phyloP scores from a whole-genome alignment of 2,797 vertebrate genomes.

The Epinephelus awoara region DNA sequence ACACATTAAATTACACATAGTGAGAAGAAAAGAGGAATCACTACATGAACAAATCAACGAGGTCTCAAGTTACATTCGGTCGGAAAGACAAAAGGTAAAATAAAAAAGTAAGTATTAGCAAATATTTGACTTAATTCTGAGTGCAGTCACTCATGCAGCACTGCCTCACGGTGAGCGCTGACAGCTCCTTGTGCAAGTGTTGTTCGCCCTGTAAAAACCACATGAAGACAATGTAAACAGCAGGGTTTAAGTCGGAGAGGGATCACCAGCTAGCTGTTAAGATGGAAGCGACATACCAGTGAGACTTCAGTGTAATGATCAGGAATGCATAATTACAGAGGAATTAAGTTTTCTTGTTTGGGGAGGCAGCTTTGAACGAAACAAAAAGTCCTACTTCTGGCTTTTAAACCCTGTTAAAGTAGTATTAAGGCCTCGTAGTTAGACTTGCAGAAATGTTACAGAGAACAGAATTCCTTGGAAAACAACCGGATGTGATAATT shows the following conservation, averaged over 20 bases:
- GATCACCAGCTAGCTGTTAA: conserved; percentile 49
- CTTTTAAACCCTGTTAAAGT: conserved; percentile 70
- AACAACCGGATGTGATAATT: conserved; percentile 42
- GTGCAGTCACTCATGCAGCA: conserved; percentile 35
- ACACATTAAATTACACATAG: conserved; percentile 50
- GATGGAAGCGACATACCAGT: conserved; percentile 35
- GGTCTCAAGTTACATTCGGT: conserved; percentile 62
- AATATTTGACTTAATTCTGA: conserved; percentile 24
- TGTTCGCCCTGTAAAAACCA: conserved; percentile 25
- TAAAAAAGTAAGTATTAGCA: conserved; percentile 25
- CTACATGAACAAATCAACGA: conserved; percentile 53
- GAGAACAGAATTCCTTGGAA: conserved; percentile 44
- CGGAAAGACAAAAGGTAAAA: conserved; percentile 49
- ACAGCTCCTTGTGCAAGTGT: conserved; percentile 48
- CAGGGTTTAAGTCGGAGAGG: conserved; percentile 31
- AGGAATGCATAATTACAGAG: conserved; percentile 64
- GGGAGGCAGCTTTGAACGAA: conserved; percentile 59
- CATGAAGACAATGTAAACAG: conserved; percentile 60
- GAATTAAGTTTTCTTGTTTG: conserved; percentile 37
- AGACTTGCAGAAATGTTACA: conserved; percentile 57
- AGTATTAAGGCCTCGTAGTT: conserved; percentile 82
- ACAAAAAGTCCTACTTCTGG: conserved; percentile 46
- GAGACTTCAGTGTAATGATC: conserved; percentile 47
- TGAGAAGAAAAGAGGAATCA: conserved; percentile 57
- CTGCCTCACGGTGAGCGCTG: conserved; percentile 34